Percentiles rank a stretch among this genome's conserved stretches.
These are phyloP conservation scores for Arizona elegans DNA, from an alignment of 2,113 vertebrate genomes.

Conservation along the genomic window DNA sequence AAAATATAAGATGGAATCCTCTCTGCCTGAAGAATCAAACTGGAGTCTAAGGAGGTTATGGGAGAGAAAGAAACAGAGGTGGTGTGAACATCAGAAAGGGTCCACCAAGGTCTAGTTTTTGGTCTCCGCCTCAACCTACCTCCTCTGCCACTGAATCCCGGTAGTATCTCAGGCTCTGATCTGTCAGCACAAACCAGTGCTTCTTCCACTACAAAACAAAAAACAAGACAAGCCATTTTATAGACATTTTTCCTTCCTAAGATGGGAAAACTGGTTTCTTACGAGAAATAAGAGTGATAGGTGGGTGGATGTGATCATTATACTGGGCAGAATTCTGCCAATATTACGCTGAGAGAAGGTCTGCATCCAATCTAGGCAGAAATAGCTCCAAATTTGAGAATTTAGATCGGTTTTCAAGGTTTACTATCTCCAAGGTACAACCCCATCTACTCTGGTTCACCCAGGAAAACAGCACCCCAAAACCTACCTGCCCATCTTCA, in stretches of 20 bases:
- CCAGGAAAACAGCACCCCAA: fast-evolving
- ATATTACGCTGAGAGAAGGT: no score
- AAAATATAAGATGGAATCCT: background rate
- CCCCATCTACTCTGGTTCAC: fast-evolving
- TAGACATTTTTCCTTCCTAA: background rate
- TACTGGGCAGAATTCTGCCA: background rate
- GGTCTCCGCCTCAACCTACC: constrained; percentile 66
- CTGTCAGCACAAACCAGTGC: constrained; percentile 98
- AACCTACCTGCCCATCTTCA: constrained; percentile 88
- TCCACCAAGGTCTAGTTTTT: fast-evolving
- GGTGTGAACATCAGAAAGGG: no score
- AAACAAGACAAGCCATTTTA: constrained; percentile 19
- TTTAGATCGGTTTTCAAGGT: fast-evolving
- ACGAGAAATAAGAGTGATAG: no score
- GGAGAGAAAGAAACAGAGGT: background rate
- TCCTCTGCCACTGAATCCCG: constrained; percentile 94
- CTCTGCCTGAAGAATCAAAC: background rate
- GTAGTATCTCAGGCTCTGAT: constrained; percentile 93
- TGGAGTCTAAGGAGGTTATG: background rate
- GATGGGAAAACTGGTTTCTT: fast-evolving
- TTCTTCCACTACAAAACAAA: constrained; percentile 90
- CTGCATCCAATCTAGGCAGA: background rate
- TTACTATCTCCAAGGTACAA: background rate
- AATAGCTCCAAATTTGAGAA: background rate
- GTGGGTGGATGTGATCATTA: background rate